Conservation (phyloP, 1,140 invertebrate genomes). For the Hormaphis cornu region DNA sequence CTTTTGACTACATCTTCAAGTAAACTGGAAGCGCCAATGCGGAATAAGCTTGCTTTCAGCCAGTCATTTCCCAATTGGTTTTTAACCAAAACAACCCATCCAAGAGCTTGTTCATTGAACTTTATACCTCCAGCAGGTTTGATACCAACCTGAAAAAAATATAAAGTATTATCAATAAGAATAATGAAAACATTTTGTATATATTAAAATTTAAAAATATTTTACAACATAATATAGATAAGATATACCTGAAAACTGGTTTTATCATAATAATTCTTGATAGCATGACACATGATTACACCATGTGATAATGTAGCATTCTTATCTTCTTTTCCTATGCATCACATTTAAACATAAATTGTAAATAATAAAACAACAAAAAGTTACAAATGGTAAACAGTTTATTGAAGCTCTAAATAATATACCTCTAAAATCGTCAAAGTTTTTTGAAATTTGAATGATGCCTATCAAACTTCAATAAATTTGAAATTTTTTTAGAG, state of each 20-base stretch:
- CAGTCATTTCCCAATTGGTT: conserved; percentile 79
- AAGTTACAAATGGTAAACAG: too few relatives aligned
- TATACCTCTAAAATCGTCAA: too few relatives aligned
- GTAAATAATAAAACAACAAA: neutral
- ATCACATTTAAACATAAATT: conserved; percentile 6
- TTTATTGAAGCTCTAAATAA: too few relatives aligned
- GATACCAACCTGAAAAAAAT: conserved; percentile 67
- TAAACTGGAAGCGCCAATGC: conserved; percentile 88
- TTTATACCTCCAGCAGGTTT: conserved; percentile 95
- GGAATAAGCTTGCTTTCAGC: conserved; percentile 72
- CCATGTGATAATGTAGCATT: conserved; percentile 90
- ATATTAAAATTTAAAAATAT: neutral
- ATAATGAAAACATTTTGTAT: neutral
- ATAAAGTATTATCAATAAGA: neutral
- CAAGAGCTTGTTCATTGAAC: conserved; percentile 73
- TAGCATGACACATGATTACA: conserved; percentile 88
- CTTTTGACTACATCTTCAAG: conserved; percentile 59
- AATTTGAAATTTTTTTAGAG: too few relatives aligned
- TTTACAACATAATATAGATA: neutral
- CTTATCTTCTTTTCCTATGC: conserved; percentile 91
- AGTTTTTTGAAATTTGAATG: too few relatives aligned
- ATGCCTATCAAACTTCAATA: too few relatives aligned
- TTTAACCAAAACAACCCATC: conserved; percentile 79
- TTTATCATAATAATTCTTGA: conserved; percentile 64
- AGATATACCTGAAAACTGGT: conserved; percentile 62